Base-by-base conservation (phyloP, 2,797 vertebrate species). In the Scolopax rusticola region DNA sequence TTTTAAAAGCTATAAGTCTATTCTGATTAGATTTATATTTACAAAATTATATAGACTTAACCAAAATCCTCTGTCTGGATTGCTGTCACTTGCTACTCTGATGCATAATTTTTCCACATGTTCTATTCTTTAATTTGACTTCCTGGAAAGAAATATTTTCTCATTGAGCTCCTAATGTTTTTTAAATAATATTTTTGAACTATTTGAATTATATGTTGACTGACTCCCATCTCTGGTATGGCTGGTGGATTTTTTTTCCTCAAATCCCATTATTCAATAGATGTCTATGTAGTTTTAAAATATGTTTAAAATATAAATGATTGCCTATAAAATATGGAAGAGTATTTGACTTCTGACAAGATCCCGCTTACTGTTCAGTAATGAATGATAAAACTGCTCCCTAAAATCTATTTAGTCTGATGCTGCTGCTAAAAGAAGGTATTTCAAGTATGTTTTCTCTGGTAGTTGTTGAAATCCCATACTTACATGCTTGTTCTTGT, bases 11-110 rank as follows among this genome's bases (percentile, higher is more conserved):
- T 87, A 12, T 85, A 94, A 89, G 65, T 91, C 43, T 41, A 63
- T 45, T 91, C 28, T 69, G 60, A 93, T 83, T n/a, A 53, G 32
- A 64, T 90, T 84, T 84, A 48, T 64, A 32, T 89, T 85, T 91
- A 43, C 18, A 38, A 86, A 91, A 90, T 78, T n/a, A 64, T 18
- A 12, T 53, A 12, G 23, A 25, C 36, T 88, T 86, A 65, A 94
- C 6, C 14, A 87, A 89, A 71, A 91, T 90, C 51, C 38, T 95
- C 41, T 90, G 21, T 84, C 16, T 54, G 51, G 30, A 54, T 53
- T 95, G 47, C 89, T 91, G 43, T 86, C 36, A 63, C 76, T 96
- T 94, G 83, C 64, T 74, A 30, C 54, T 67, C 54, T 67, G 59
- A 91, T 71, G 32, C 8, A 15, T 88, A 36, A 48, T 65, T 76